A percentile compares a stretch with the other conserved stretches of the same genome.
These are phyloP conservation scores for Pristionchus entomophagus DNA, from an alignment of 2,888 invertebrate species.

Conservation along the genomic window DNA sequence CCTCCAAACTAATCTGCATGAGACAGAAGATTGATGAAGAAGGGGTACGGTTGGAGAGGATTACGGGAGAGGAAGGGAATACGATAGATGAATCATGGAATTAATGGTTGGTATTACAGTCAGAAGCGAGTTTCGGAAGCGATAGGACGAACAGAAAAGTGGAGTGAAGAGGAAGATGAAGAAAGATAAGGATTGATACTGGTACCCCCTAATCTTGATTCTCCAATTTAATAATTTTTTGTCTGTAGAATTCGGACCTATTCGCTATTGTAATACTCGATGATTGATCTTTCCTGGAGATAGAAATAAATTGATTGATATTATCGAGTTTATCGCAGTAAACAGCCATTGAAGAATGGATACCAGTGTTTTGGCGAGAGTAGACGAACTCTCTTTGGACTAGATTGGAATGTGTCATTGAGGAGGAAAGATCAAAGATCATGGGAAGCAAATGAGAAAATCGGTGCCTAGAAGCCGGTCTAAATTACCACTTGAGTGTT, in stretches of 20 bases:
- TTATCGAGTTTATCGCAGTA: not conserved
- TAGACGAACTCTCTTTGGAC: constrained; percentile 4
- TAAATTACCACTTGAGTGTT: constrained; percentile 42
- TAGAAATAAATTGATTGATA: not conserved
- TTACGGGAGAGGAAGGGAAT: not conserved
- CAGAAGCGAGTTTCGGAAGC: constrained; percentile 3
- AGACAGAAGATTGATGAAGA: constrained; percentile 39
- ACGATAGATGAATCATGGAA: not conserved
- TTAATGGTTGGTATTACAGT: not conserved
- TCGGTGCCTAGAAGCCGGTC: not conserved
- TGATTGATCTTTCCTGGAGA: not conserved
- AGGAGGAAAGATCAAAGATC: constrained; percentile 40
- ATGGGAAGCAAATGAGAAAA: not conserved
- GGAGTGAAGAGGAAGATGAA: constrained; percentile 15
- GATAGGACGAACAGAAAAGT: constrained; percentile 19
- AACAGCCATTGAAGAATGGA: not conserved
- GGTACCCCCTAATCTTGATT: not conserved
- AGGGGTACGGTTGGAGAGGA: constrained; percentile 11
- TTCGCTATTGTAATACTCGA: not conserved
- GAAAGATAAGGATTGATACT: not conserved
- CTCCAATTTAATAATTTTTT: not conserved
- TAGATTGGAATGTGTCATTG: not conserved
- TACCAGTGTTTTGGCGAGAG: constrained; percentile 16
- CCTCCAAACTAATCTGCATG: not conserved
- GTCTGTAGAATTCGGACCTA: too few species aligned